phyloP scores from a whole-genome alignment of 2,797 vertebrate genomes.

The Gallinago nigripennis region DNA sequence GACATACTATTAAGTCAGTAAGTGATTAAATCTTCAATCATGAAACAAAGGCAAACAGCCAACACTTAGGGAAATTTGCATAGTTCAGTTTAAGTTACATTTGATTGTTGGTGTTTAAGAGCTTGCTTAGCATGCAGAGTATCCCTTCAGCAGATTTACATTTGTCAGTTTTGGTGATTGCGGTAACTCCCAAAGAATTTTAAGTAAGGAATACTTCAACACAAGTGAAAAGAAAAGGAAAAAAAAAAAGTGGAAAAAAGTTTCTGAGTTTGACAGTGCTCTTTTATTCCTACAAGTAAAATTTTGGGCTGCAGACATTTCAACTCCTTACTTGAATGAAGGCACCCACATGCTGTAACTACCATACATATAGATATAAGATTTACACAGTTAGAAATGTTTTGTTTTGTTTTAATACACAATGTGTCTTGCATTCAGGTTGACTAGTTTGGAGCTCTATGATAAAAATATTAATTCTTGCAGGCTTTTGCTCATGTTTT shows the following conservation, averaged over 20 bases:
- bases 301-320: background rate
- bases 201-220: background rate
- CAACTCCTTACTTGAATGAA: background rate
- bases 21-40: slow-evolving; percentile 23
- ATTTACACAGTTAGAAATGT: background rate
- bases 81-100: background rate
- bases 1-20: background rate
- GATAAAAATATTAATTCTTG: background rate
- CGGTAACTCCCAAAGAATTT: background rate
- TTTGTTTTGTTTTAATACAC: background rate
- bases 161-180: background rate
- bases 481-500: background rate
- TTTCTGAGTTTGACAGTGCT: background rate
- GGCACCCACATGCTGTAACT: background rate
- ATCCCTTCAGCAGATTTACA: background rate
- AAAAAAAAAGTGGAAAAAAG: no score
- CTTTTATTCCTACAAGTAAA: background rate
- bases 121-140: background rate
- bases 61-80: background rate
- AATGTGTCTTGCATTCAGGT: background rate
- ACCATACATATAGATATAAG: background rate
- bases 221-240: background rate
- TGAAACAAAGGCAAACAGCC: slow-evolving; percentile 6
- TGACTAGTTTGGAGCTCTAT: background rate
- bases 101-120: background rate